These are phyloP conservation scores for Callorhinus ursinus DNA, from an alignment of 2,113 vertebrate species.

Conservation along the genomic window DNA sequence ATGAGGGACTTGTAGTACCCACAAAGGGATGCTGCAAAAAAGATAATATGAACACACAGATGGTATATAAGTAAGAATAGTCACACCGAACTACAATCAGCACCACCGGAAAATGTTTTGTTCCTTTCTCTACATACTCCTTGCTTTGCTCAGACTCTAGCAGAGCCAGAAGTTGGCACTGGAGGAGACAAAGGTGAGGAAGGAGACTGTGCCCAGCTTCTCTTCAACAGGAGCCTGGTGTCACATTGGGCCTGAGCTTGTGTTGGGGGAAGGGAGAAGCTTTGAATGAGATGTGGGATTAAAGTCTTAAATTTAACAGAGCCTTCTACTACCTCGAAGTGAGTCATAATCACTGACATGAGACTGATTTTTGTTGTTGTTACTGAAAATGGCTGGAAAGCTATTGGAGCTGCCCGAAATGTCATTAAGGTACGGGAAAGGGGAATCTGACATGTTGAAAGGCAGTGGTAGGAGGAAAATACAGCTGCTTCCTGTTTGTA, in stretches of 20 bases:
- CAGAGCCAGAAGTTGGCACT: background rate
- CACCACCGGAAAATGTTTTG: background rate
- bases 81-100: background rate
- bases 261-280: background rate
- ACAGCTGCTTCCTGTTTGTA: conserved; percentile 69
- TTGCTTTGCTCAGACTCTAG: background rate
- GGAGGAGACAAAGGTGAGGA: background rate
- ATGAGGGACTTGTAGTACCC: background rate
- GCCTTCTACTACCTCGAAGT: conserved; percentile 34
- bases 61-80: background rate
- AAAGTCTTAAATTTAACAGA: conserved; percentile 25
- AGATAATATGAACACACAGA: background rate
- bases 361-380: background rate
- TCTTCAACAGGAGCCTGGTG: background rate
- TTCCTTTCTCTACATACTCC: background rate
- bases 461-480: conserved; percentile 46
- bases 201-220: background rate
- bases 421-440: background rate
- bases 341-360: conserved; percentile 40
- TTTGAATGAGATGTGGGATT: background rate
- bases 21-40: background rate
- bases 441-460: conserved; percentile 41
- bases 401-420: conserved; percentile 14
- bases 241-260: background rate
- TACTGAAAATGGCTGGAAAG: conserved; percentile 38